Evolutionary conservation across 1,140 invertebrate species (phyloP), one percentile per base, ranked within the genome.

Genomic region (Trichoplusia ni): DNA sequence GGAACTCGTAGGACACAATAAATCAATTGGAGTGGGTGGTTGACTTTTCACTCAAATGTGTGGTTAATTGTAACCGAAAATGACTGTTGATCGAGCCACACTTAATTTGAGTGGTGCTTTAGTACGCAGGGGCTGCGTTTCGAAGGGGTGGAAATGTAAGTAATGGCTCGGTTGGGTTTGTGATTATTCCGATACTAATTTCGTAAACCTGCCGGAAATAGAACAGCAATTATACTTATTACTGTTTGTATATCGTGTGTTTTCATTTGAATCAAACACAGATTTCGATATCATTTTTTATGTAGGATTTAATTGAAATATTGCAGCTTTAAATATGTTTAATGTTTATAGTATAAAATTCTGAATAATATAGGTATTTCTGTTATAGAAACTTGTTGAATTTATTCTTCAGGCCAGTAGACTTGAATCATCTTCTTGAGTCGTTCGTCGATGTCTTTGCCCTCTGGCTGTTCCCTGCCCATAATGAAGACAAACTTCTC

Each of bases 11-110:
- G 77, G 70, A 84, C 76, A 90, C 88, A 90, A 90, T 90, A 90
- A 90, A 90, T 90, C 88, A 90, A 90, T 90, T 89, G 84, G 81
- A 89, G 88, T 90, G 85, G 87, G 86, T 89, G 86, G 88, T 90
- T 90, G 88, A 90, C 88, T 90, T 90, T 90, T 90, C 84, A 90
- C 88, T 90, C 86, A 88, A 90, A 90, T 86, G 88, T 87, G 88
- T 90, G 86, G 88, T 90, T 90, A 90, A 90, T 90, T 90, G 88
- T 89, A 89, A 89, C 88, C 88, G 86, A 90, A 89, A 90, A 90
- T 90, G 83, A 89, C 83, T 90, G 88, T 90, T 89, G 88, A 90
- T 90, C 88, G 84, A 89, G 84, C 81, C 78, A 82, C 88, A 89
- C 86, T 90, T 90, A 88, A 90, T 90, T 87, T 89, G 86, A 90